Percentiles rank a stretch among this genome's conserved stretches.
Evolutionary conservation across 2,113 vertebrate genomes (phyloP).

Genomic region (Eolophus roseicapilla): DNA sequence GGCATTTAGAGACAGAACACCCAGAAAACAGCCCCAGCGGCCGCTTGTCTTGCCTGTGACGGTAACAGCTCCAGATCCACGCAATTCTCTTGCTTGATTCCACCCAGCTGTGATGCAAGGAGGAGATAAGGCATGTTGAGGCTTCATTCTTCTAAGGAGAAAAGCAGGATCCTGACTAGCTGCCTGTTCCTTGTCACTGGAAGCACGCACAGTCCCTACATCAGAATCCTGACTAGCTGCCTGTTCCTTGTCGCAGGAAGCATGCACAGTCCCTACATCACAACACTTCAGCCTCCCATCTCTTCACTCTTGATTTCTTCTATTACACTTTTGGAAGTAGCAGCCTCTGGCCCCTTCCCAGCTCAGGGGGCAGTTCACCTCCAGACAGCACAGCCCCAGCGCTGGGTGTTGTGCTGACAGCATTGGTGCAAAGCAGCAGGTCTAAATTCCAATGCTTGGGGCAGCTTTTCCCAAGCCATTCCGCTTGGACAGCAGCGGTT

Average conservation of each 20-base stretch:
- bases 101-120: rapidly evolving
- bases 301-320: neutral
- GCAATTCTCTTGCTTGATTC: neutral
- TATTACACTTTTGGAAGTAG: neutral
- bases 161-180: neutral
- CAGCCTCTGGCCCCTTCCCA: neutral
- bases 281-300: neutral
- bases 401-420: neutral
- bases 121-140: neutral
- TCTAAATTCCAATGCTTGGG: neutral
- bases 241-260: neutral
- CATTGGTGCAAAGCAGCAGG: neutral
- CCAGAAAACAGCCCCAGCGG: rapidly evolving
- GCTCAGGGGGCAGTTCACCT: neutral
- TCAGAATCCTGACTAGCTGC: too few relatives aligned
- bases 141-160: neutral
- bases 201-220: rapidly evolving
- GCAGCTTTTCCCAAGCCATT: neutral
- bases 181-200: neutral
- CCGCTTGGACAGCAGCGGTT: neutral
- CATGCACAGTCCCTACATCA: rapidly evolving
- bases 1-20: rapidly evolving
- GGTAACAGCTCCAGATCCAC: neutral
- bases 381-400: rapidly evolving
- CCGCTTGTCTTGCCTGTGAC: rapidly evolving